Conservation (phyloP, 1,140 invertebrate species). For the Protaetia brevitarsis region DNA sequence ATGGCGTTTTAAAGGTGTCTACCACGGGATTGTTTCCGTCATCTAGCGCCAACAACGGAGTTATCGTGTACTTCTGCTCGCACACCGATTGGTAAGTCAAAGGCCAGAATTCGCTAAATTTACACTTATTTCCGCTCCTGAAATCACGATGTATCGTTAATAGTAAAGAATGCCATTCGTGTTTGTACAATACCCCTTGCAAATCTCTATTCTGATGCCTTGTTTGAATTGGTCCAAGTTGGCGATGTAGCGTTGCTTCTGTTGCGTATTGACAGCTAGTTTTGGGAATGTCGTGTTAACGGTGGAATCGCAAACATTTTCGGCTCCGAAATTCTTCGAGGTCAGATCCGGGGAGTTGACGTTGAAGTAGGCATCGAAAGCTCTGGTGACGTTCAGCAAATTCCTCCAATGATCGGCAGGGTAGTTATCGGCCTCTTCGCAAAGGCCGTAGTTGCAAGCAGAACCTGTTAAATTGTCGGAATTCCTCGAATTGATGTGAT, state of each 20-base stretch:
- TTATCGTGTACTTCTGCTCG: not conserved
- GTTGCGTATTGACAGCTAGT: not conserved
- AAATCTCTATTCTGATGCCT: not conserved
- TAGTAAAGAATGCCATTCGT: not conserved
- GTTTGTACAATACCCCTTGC: not conserved
- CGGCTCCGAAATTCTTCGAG: not conserved
- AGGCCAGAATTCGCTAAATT: not conserved
- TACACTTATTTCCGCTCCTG: not conserved
- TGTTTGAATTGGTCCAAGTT: not conserved
- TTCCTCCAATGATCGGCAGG: not conserved
- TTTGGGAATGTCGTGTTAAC: not conserved
- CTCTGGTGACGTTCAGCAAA: not conserved
- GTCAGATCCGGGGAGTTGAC: not conserved
- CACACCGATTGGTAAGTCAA: not conserved
- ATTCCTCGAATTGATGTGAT: not conserved
- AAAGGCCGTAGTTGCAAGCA: not conserved
- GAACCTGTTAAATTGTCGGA: not conserved
- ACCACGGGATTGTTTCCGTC: not conserved
- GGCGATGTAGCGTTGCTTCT: not conserved
- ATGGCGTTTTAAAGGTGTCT: not conserved
- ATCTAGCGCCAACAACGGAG: not conserved
- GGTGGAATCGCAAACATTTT: not conserved
- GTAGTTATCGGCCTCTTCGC: not conserved
- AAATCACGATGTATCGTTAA: not conserved
- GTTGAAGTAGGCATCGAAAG: not conserved